Conservation (phyloP, 2,113 vertebrate genomes). For the Piprites chloris region DNA sequence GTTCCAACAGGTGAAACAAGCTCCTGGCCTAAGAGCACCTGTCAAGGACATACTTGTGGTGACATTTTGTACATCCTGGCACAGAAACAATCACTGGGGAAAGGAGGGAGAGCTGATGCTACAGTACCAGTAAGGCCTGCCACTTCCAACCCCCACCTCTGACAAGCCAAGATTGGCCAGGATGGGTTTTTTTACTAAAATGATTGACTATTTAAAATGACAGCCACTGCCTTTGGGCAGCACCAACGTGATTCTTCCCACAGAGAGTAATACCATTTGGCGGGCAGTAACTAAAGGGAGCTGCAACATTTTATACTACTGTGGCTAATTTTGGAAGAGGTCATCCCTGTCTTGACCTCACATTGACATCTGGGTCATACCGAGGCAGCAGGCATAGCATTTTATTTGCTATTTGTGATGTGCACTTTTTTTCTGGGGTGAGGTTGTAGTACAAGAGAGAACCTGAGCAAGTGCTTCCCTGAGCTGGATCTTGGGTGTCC, state of each 20-base stretch:
- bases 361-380: rapidly evolving
- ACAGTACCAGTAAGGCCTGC: neutral
- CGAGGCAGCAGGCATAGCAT: neutral
- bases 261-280: neutral
- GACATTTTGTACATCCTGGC: neutral
- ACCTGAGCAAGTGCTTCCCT: neutral
- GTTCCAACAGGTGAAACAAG: constrained; percentile 15
- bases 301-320: neutral
- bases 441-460: neutral
- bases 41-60: neutral
- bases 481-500: neutral
- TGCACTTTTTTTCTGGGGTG: neutral
- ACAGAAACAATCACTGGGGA: neutral
- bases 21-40: neutral
- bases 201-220: neutral
- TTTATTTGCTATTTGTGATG: neutral
- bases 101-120: neutral
- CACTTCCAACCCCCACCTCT: neutral
- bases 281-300: neutral
- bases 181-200: neutral
- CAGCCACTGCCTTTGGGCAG: neutral
- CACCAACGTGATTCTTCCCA: neutral
- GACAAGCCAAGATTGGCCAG: neutral
- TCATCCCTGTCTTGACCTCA: neutral
- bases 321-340: neutral